phyloP scores from a whole-genome alignment of 1,140 invertebrate genomes.

The Galleria mellonella region DNA sequence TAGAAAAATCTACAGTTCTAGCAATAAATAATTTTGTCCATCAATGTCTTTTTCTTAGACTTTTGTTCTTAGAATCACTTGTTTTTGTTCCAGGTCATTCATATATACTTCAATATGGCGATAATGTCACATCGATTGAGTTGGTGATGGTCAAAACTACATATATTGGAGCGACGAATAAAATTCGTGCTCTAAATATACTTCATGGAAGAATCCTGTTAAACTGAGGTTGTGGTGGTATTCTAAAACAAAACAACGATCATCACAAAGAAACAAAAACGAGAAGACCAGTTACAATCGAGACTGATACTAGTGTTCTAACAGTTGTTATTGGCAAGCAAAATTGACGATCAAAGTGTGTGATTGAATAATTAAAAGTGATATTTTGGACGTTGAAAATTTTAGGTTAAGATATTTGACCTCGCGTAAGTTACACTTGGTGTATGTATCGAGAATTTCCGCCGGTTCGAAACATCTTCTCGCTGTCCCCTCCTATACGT shows the following conservation, averaged over 20 bases:
- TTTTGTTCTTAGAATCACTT: too few species aligned
- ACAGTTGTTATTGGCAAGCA: conserved; percentile 26
- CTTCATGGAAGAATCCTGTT: too few species aligned
- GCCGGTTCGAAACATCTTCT: neutral
- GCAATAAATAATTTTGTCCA: too few species aligned
- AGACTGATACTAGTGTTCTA: conserved; percentile 42
- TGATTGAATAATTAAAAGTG: conserved; percentile 17
- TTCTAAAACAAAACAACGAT: conserved; percentile 16
- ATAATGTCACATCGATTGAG: too few species aligned
- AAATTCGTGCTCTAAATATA: too few species aligned
- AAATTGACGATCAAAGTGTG: conserved; percentile 25
- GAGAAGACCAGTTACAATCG: conserved; percentile 34
- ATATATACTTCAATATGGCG: too few species aligned
- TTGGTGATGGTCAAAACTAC: too few species aligned
- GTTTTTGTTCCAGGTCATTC: too few species aligned
- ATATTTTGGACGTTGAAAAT: conserved; percentile 31
- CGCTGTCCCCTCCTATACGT: conserved; percentile 4
- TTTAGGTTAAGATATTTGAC: conserved; percentile 25
- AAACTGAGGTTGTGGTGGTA: neutral
- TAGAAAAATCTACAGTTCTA: too few species aligned
- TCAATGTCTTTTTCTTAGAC: too few species aligned
- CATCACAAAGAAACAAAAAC: conserved; percentile 37
- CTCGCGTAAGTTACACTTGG: conserved; percentile 20
- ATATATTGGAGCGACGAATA: too few species aligned
- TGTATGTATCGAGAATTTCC: neutral